phyloP scores from a whole-genome alignment of 2,888 invertebrate genomes.

The Entomobrya multifasciata region DNA sequence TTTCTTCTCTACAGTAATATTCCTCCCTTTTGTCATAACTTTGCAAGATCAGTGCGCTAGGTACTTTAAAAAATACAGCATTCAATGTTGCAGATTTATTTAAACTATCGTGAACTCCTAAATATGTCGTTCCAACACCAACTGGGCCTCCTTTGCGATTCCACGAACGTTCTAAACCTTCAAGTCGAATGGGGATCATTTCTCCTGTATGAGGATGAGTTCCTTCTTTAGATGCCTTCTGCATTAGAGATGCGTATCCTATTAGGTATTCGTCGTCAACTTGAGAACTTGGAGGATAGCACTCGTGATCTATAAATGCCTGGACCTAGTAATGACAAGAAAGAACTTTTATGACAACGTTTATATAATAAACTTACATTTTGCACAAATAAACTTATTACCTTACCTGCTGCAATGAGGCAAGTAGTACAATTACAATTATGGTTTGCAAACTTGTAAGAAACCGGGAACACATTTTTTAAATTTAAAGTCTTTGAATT shows the following conservation, averaged over 20 bases:
- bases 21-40: slow-evolving; percentile 71
- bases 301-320: too few species aligned
- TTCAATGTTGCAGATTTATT: slow-evolving; percentile 44
- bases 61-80: slow-evolving; percentile 65
- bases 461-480: too few species aligned
- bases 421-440: too few species aligned
- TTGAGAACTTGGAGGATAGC: slow-evolving; percentile 53
- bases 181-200: slow-evolving; percentile 68
- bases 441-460: too few species aligned
- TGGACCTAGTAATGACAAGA: too few species aligned
- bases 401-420: too few species aligned
- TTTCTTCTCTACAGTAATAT: slow-evolving; percentile 73
- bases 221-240: slow-evolving; percentile 68
- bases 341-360: too few species aligned
- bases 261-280: slow-evolving; percentile 67
- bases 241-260: slow-evolving; percentile 75
- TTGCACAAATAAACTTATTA: too few species aligned
- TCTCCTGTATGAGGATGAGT: slow-evolving; percentile 69
- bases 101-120: slow-evolving; percentile 42
- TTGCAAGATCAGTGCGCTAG: slow-evolving; percentile 42
- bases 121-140: slow-evolving; percentile 68
- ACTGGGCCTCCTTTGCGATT: slow-evolving; percentile 67
- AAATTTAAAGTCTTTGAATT: too few species aligned
- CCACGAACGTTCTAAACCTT: slow-evolving; percentile 68
- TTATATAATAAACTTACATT: too few species aligned